Evolutionary conservation across 2,113 vertebrate genomes (phyloP).

Genomic region (Oxyruncus cristatus): DNA sequence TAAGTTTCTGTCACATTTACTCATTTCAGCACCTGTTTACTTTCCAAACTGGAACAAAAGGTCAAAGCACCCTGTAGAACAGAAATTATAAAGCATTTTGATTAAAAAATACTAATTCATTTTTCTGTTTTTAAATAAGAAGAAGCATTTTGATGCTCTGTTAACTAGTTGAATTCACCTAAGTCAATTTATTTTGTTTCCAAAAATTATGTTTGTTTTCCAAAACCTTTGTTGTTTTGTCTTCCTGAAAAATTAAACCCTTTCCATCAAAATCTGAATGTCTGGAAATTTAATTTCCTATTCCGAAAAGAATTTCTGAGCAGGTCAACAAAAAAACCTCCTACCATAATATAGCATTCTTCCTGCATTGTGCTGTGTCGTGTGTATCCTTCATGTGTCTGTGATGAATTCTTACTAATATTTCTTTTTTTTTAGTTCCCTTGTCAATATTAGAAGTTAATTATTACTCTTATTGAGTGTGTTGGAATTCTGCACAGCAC

Average conservation of each 20-base stretch:
- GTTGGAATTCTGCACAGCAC: not conserved
- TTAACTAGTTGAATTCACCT: not conserved
- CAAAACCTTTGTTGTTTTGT: not conserved
- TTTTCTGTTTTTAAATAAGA: not conserved
- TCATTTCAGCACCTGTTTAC: constrained; percentile 7
- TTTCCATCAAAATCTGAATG: not conserved
- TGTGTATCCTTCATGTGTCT: not conserved
- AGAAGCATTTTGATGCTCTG: not conserved
- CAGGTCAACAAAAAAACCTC: not conserved
- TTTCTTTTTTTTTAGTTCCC: accelerated
- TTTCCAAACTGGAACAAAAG: constrained; percentile 8
- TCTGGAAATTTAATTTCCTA: not conserved
- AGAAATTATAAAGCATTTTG: not conserved
- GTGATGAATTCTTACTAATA: not conserved
- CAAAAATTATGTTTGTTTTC: not conserved
- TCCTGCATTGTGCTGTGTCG: not conserved
- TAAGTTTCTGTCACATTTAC: constrained; percentile 2
- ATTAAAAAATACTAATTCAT: not conserved
- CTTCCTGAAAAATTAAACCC: not conserved
- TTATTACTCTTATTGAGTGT: not conserved
- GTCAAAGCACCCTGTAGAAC: not conserved
- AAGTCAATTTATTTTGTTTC: not conserved
- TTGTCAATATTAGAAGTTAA: not conserved
- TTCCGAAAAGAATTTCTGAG: not conserved
- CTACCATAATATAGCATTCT: not conserved